Evolutionary conservation across 2,888 invertebrate species (phyloP).

Genomic region (Pammene aurita): DNA sequence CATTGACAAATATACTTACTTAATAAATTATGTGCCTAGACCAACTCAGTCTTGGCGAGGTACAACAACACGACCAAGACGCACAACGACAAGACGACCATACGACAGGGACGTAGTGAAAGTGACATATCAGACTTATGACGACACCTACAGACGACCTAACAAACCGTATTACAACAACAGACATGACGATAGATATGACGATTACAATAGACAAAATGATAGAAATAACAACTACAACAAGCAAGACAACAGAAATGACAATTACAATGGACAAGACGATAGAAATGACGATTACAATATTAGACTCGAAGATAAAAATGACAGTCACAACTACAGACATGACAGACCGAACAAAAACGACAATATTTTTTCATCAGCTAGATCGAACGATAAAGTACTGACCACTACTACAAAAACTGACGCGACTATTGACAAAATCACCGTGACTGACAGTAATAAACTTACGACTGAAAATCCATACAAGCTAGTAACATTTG

Average conservation of each 20-base stretch:
- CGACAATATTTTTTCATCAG: conserved; percentile 62
- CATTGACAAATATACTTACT: conserved; percentile 76
- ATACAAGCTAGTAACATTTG: conserved; percentile 77
- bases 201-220: conserved; percentile 52
- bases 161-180: conserved; percentile 46
- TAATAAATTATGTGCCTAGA: conserved; percentile 80
- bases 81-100: conserved; percentile 58
- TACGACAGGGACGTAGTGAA: conserved; percentile 74
- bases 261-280: conserved; percentile 51
- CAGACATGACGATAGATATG: conserved; percentile 67
- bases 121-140: conserved; percentile 78
- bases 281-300: conserved; percentile 58
- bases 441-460: conserved; percentile 46
- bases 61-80: conserved; percentile 65
- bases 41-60: conserved; percentile 77
- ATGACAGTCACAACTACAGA: conserved; percentile 49
- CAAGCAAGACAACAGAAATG: conserved; percentile 67
- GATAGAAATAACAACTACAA: conserved; percentile 59
- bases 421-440: conserved; percentile 51
- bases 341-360: conserved; percentile 59
- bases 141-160: conserved; percentile 70
- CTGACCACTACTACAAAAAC: conserved; percentile 45
- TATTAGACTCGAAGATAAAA: conserved; percentile 58
- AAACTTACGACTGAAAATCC: conserved; percentile 67
- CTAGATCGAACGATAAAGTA: conserved; percentile 68